Evolutionary conservation across 1,140 invertebrate genomes (phyloP), one percentile per base, ranked within the genome.

Genomic region (Caenorhabditis latens): DNA sequence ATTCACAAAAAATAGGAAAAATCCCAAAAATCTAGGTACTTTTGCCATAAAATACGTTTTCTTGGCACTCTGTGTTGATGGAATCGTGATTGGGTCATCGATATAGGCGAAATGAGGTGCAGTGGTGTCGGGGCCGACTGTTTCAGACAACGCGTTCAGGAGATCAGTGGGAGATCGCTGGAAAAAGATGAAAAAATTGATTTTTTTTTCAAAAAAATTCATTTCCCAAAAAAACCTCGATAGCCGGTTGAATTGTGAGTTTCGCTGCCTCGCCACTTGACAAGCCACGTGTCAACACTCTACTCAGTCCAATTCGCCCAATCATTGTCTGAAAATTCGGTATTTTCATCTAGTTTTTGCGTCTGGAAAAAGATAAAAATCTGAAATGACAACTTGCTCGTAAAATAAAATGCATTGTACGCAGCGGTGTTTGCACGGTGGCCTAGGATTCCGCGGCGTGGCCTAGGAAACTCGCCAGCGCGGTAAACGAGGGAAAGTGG

Each of bases 51-150:
- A 92, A 86, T 92, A 92, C 11, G 42, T 53, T 46, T 75, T 87
- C 71, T 87, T 92, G 13, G 65, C 21, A 13, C 13, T 32, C 0
- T 58, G 46, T 3, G 89, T 90, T 14, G 86, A 90, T 32, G 91
- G 91, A 86, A 92, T 91, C 9, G 86, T 91, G 13, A 87, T 61
- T 4, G 91, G 92, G 84, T 92, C 92, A 90, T 92, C 91, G 48
- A 93, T 92, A 50, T 91, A 90, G 11, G 85, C 71, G 61, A 91
- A 93, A 83, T 91, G 91, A 7, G 91, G 89, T 4, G 92, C 92
- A n/a, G 92, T 92, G 75, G 88, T 85, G 75, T 92, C 91, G 0
- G 71, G 84, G 14, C 91, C 90, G n/a, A 92, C 90, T 6, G 92
- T 92, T 21, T 65, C 53, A n/a, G 90, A 85, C 2, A 92, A 83